Evolutionary conservation across 2,888 invertebrate species (phyloP).

Genomic region (Drosophila histrio): DNA sequence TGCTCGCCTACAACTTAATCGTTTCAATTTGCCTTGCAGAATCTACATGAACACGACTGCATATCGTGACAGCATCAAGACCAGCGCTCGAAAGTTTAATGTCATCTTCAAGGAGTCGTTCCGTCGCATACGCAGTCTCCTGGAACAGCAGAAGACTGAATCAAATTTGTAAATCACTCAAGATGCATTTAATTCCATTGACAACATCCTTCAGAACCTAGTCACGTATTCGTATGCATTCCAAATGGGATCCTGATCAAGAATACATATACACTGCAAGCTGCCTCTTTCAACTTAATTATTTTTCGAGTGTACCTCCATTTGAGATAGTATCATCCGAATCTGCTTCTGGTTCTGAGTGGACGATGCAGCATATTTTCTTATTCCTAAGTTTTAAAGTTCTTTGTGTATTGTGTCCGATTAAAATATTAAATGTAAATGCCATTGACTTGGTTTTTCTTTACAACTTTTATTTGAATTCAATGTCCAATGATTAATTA

Average conservation of each 20-base stretch:
- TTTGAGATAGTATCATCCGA: background rate
- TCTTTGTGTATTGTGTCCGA: background rate
- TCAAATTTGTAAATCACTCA: conserved; percentile 74
- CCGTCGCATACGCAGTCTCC: conserved; percentile 74
- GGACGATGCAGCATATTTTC: background rate
- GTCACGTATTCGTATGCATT: conserved; percentile 6
- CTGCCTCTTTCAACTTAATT: background rate
- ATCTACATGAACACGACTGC: conserved; percentile 82
- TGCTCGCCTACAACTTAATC: too few species aligned
- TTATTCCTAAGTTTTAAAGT: conserved; percentile 8
- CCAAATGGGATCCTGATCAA: background rate
- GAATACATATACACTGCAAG: background rate
- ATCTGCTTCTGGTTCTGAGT: background rate
- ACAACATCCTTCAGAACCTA: background rate
- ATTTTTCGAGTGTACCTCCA: background rate
- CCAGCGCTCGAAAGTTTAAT: conserved; percentile 83
- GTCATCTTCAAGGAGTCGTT: conserved; percentile 78
- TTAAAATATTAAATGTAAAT: background rate
- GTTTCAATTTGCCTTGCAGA: conserved; percentile 57
- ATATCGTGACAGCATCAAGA: conserved; percentile 82
- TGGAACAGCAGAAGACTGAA: conserved; percentile 66
- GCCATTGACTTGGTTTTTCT: background rate
- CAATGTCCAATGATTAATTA: conserved; percentile 71
- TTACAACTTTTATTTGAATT: conserved; percentile 75
- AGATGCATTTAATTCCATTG: background rate